These are phyloP conservation scores for Isurus oxyrinchus DNA, from an alignment of 2,113 vertebrate genomes.

Conservation along the genomic window DNA sequence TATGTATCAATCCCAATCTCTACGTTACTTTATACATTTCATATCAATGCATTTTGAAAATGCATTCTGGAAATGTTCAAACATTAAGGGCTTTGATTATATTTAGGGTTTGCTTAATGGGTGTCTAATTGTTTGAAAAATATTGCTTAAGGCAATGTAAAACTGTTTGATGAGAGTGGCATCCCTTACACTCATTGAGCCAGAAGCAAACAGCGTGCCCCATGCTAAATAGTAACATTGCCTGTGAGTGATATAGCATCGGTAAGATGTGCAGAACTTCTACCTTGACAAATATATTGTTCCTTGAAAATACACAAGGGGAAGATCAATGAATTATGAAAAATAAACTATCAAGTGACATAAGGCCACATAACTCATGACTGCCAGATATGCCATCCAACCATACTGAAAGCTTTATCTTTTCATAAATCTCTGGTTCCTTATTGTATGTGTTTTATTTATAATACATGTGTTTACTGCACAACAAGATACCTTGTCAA, in stretches of 20 bases:
- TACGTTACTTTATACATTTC: not conserved
- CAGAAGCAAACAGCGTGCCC: not conserved
- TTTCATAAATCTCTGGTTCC: conserved; percentile 18
- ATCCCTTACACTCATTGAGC: not conserved
- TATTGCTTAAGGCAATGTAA: not conserved
- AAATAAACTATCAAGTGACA: not conserved
- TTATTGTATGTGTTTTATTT: not conserved
- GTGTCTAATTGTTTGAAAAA: not conserved
- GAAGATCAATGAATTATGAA: not conserved
- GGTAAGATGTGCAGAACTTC: not conserved
- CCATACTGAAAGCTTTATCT: not conserved
- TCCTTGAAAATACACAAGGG: not conserved
- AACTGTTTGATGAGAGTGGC: not conserved
- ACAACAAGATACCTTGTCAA: not conserved
- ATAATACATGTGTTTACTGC: not conserved
- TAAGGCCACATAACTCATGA: conserved; percentile 17
- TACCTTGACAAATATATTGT: not conserved
- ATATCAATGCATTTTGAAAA: not conserved
- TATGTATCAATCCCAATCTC: not conserved
- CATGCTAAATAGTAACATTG: not conserved
- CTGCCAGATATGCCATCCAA: not conserved
- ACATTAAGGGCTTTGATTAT: not conserved
- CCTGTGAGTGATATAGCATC: not conserved
- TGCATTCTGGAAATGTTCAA: not conserved
- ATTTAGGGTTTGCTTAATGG: not conserved